phyloP scores from a whole-genome alignment of 2,113 vertebrate genomes.

The Leucopsar rothschildi region DNA sequence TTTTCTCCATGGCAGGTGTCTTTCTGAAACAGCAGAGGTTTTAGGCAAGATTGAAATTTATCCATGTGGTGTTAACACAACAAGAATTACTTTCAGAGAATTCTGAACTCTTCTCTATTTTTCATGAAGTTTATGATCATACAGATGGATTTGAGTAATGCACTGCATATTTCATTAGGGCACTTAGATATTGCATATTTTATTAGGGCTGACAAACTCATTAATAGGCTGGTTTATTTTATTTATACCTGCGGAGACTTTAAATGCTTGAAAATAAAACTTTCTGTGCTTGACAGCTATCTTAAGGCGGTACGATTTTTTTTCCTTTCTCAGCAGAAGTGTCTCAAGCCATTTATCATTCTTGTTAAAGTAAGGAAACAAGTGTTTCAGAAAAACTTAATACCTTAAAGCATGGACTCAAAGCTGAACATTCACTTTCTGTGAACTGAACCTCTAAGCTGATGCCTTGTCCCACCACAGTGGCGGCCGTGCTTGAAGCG shows the following conservation, averaged over 20 bases:
- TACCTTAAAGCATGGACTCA: not conserved
- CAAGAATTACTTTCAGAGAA: not conserved
- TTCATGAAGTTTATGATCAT: not conserved
- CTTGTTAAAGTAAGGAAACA: not conserved
- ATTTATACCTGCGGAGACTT: not conserved
- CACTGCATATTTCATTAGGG: not conserved
- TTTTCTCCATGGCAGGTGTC: not conserved
- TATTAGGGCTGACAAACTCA: not conserved
- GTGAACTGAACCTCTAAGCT: not conserved
- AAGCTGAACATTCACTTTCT: not conserved
- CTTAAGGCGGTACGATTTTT: not conserved
- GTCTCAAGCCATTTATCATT: not conserved
- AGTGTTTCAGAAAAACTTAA: not conserved
- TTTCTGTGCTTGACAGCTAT: not conserved
- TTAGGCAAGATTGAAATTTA: not conserved
- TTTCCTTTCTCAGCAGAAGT: not conserved
- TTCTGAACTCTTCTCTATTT: not conserved
- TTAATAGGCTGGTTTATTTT: not conserved
- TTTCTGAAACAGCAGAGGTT: not conserved
- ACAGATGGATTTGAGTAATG: not conserved
- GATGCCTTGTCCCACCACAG: not conserved
- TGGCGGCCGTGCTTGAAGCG: not conserved
- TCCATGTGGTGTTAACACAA: rapidly evolving
- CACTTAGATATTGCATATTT: not conserved
- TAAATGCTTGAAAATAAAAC: not conserved